Conservation (phyloP, 2,888 invertebrate species). For the Dusona sp. region DNA sequence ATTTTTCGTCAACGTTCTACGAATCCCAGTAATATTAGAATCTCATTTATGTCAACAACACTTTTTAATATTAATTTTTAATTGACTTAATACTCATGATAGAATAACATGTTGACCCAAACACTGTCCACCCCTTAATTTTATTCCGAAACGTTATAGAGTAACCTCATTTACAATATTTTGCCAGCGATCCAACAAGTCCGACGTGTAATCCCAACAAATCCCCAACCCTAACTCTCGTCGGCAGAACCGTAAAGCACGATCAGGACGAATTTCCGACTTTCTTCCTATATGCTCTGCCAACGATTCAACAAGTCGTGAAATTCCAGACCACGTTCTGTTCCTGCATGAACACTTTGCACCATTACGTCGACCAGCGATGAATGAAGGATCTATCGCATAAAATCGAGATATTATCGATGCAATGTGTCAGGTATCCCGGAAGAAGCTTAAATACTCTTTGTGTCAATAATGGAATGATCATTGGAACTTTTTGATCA, state of each 20-base stretch:
- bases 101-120: neutral
- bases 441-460: neutral
- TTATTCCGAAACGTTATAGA: neutral
- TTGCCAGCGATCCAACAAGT: slow-evolving; percentile 15
- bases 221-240: neutral
- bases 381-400: neutral
- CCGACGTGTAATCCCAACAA: neutral
- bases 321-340: slow-evolving; percentile 5
- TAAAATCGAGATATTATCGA: neutral
- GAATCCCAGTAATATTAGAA: neutral
- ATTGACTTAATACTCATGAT: neutral
- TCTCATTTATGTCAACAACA: neutral
- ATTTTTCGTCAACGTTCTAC: neutral
- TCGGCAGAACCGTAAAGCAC: neutral
- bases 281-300: neutral
- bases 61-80: neutral
- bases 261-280: neutral
- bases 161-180: neutral
- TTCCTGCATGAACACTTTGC: neutral
- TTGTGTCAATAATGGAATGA: neutral
- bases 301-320: slow-evolving; percentile 13
- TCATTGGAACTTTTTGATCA: neutral
- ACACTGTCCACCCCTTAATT: neutral
- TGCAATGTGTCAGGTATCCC: neutral
- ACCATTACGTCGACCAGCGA: neutral